These are phyloP conservation scores for Nicator chloris DNA, from an alignment of 2,113 vertebrate genomes.

Conservation along the genomic window DNA sequence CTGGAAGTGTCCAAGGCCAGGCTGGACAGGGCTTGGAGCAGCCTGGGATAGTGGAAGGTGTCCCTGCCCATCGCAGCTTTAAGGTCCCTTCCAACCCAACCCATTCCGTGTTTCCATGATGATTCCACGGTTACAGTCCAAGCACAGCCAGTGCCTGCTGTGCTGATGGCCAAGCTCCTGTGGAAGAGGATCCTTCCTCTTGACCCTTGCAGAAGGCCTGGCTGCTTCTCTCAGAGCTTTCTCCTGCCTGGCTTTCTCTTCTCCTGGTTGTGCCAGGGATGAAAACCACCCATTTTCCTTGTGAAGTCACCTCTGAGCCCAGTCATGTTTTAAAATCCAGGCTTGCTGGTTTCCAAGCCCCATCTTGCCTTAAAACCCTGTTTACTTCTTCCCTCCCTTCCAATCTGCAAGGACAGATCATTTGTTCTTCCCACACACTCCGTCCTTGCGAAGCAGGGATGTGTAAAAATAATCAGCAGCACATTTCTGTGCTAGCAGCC, in stretches of 20 bases:
- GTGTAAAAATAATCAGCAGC: background rate
- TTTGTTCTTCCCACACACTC: background rate
- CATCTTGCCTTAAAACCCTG: background rate
- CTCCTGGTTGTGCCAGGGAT: background rate
- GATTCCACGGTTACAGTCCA: background rate
- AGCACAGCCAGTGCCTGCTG: background rate
- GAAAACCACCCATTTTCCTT: background rate
- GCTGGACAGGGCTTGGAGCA: accelerated
- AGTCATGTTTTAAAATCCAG: background rate
- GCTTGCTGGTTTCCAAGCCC: background rate
- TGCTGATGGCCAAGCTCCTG: background rate
- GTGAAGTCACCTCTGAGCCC: background rate
- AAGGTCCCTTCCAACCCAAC: background rate
- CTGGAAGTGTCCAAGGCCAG: background rate
- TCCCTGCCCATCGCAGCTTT: background rate
- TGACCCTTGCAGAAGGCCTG: background rate
- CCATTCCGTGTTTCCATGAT: background rate
- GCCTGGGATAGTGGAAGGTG: accelerated
- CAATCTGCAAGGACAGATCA: background rate
- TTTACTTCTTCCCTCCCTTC: background rate
- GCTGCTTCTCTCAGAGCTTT: background rate
- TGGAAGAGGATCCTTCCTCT: background rate
- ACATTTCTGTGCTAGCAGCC: background rate
- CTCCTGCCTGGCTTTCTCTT: background rate
- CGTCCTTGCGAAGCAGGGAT: background rate